Evolutionary conservation across 2,888 invertebrate species (phyloP).

Genomic region (Itoplectis maculator): DNA sequence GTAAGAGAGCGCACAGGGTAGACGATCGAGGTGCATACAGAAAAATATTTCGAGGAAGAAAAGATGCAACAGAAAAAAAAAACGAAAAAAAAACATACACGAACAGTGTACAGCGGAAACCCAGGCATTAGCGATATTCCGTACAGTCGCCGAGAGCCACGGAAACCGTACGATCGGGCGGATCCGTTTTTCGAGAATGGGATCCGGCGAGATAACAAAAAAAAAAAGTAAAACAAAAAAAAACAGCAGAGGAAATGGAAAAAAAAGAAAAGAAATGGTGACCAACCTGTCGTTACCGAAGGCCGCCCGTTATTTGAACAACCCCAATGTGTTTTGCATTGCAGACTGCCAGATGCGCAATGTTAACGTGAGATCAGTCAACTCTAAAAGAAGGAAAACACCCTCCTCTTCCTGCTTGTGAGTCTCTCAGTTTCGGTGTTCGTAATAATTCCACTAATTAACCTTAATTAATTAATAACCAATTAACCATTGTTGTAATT

Average conservation of each 20-base stretch:
- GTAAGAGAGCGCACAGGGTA: constrained; percentile 72
- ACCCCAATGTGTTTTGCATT: constrained; percentile 88
- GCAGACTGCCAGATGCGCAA: constrained; percentile 91
- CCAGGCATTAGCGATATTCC: constrained; percentile 31
- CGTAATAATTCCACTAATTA: constrained; percentile 82
- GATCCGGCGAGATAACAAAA: constrained; percentile 33
- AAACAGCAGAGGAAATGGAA: constrained; percentile 61
- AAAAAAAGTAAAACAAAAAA: constrained; percentile 25
- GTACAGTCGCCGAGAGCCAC: constrained; percentile 33
- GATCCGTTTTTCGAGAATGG: too few relatives aligned
- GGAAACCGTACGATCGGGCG: constrained; percentile 40
- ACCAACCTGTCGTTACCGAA: constrained; percentile 74
- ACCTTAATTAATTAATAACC: constrained; percentile 65
- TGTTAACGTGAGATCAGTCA: constrained; percentile 91
- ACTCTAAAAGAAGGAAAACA: constrained; percentile 89
- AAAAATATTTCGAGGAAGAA: constrained; percentile 23
- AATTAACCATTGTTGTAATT: constrained; percentile 74
- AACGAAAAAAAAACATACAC: constrained; percentile 26
- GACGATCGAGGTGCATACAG: constrained; percentile 20
- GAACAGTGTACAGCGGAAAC: constrained; percentile 11
- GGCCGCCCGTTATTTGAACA: constrained; percentile 81
- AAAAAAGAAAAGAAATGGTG: constrained; percentile 63
- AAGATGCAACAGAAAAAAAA: constrained; percentile 33
- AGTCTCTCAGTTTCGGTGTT: constrained; percentile 87
- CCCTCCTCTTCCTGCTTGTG: constrained; percentile 89